Evolutionary conservation across 2,797 vertebrate genomes (phyloP).

Genomic region (Myioborus miniatus): DNA sequence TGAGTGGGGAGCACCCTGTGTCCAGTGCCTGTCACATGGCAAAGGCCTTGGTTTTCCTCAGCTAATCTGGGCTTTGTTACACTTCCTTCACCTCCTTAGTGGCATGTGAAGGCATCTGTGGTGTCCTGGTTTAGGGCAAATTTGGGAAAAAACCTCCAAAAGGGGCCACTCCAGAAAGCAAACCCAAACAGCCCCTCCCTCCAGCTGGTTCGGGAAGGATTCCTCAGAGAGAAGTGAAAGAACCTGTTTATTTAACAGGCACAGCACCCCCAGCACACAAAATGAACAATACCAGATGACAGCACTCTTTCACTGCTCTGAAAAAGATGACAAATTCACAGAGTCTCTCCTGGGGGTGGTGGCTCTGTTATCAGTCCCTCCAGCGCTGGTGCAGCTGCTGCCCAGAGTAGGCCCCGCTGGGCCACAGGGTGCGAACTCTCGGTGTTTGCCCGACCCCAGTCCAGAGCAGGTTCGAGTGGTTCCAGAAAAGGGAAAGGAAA

Average conservation of each 20-base stretch:
- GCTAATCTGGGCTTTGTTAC: background rate
- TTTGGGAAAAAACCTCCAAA: background rate
- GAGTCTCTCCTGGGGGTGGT: background rate
- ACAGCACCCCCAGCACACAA: too few relatives aligned
- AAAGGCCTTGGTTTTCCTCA: background rate
- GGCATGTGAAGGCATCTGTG: background rate
- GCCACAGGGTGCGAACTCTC: too few relatives aligned
- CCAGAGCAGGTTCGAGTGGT: background rate
- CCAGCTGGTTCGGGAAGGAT: background rate
- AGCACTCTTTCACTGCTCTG: too few relatives aligned
- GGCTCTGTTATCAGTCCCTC: background rate
- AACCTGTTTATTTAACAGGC: too few relatives aligned
- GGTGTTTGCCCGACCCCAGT: too few relatives aligned
- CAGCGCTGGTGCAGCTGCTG: too few relatives aligned
- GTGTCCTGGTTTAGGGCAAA: background rate
- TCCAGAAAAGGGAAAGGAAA: background rate
- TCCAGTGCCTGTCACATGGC: accelerated
- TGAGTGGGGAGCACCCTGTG: accelerated
- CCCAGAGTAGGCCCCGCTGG: too few relatives aligned
- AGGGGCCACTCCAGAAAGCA: too few relatives aligned
- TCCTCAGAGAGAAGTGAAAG: too few relatives aligned
- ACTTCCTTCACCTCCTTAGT: accelerated
- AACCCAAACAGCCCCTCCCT: background rate
- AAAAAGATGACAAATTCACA: too few relatives aligned
- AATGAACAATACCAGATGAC: too few relatives aligned